A percentile compares a stretch with the other conserved stretches of the same genome.
phyloP scores from a whole-genome alignment of 1,140 invertebrate species.

The Cepaea nemoralis region DNA sequence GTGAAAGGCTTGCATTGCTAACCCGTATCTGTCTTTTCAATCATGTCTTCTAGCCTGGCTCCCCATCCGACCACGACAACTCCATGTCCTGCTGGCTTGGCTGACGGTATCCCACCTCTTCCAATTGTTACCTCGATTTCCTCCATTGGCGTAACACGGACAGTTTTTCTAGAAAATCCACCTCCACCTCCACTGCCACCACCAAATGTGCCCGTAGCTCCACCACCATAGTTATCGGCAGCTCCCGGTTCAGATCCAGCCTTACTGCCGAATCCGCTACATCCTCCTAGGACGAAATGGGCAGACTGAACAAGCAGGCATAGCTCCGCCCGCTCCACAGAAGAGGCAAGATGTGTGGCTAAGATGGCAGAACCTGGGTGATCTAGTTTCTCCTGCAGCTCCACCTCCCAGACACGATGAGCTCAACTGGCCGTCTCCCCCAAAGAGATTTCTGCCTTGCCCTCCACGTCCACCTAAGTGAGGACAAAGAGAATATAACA shows the following conservation, averaged over 20 bases:
- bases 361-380: slow-evolving; percentile 22
- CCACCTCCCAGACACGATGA: slow-evolving; percentile 45
- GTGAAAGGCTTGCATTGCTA: neutral
- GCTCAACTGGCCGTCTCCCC: slow-evolving; percentile 39
- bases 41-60: slow-evolving; percentile 37
- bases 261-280: slow-evolving; percentile 31
- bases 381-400: slow-evolving; percentile 42
- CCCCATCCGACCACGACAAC: slow-evolving; percentile 46
- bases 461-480: slow-evolving; percentile 38
- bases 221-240: slow-evolving; percentile 46
- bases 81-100: slow-evolving; percentile 34
- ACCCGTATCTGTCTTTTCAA: neutral
- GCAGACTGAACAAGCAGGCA: slow-evolving; percentile 36
- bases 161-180: slow-evolving; percentile 39
- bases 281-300: slow-evolving; percentile 35
- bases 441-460: slow-evolving; percentile 38
- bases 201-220: slow-evolving; percentile 38
- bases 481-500: neutral
- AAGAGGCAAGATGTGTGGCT: slow-evolving; percentile 37
- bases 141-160: slow-evolving; percentile 38
- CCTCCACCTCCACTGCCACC: slow-evolving; percentile 44
- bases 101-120: slow-evolving; percentile 31
- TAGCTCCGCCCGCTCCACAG: slow-evolving; percentile 44
- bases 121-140: slow-evolving; percentile 36
- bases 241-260: neutral